Evolutionary conservation across 2,888 invertebrate species (phyloP).

Genomic region (Eudemis profundana): DNA sequence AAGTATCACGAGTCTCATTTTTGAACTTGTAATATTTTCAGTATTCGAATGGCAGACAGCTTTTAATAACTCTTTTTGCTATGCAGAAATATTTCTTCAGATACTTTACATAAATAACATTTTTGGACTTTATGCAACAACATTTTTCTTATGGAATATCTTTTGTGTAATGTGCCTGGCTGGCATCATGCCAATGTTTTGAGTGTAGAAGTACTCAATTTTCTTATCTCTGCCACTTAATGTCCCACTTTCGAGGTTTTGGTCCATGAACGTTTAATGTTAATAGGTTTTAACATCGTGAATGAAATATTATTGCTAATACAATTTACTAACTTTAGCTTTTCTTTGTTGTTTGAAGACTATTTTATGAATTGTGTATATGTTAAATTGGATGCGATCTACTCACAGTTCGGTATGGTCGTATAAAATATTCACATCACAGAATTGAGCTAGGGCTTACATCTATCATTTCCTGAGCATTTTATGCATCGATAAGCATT

Average conservation of each 20-base stretch:
- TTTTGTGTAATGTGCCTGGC: neutral
- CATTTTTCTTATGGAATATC: neutral
- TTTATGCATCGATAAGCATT: slow-evolving; percentile 42
- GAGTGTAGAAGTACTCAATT: slow-evolving; percentile 4
- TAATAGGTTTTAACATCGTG: slow-evolving; percentile 5
- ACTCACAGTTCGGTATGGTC: neutral
- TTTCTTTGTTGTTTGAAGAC: neutral
- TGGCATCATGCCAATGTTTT: slow-evolving; percentile 7
- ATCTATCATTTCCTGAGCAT: slow-evolving; percentile 30
- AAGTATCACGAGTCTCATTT: no score
- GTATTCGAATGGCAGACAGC: no score
- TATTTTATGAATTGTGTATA: neutral
- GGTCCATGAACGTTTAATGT: neutral
- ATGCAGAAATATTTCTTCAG: no score
- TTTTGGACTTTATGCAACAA: neutral
- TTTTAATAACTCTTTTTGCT: no score
- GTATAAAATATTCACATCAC: slow-evolving; percentile 24
- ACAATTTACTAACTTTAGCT: neutral
- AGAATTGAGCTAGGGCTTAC: slow-evolving; percentile 9
- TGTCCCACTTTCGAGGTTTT: neutral
- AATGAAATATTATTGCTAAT: neutral
- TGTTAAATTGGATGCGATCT: neutral
- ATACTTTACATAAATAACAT: no score
- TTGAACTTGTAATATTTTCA: no score
- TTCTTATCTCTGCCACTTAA: slow-evolving; percentile 5